phyloP scores from a whole-genome alignment of 1,140 invertebrate genomes.

The Philaenus spumarius region DNA sequence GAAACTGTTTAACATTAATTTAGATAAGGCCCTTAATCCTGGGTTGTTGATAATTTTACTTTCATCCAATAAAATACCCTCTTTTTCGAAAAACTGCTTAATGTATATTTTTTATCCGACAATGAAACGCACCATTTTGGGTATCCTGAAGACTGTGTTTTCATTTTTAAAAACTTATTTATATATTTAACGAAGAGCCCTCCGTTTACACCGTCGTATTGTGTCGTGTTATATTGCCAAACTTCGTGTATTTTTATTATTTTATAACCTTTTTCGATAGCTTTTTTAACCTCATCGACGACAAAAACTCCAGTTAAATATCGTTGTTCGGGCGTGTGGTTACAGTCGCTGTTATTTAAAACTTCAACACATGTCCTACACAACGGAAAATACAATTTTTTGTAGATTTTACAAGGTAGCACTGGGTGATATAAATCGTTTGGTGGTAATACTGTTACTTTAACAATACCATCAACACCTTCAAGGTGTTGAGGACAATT shows the following conservation, averaged over 20 bases:
- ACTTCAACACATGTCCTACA: conserved; percentile 28
- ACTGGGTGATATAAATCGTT: conserved; percentile 32
- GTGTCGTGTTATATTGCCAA: conserved; percentile 33
- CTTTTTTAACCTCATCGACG: conserved; percentile 35
- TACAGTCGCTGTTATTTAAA: conserved; percentile 15
- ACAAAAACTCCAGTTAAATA: conserved; percentile 37
- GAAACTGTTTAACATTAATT: conserved; percentile 37
- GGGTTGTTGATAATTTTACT: conserved; percentile 36
- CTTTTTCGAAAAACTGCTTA: conserved; percentile 31
- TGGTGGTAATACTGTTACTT: conserved; percentile 32
- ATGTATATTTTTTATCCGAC: conserved; percentile 34
- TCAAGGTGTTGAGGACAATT: too few relatives aligned
- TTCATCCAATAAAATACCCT: conserved; percentile 37
- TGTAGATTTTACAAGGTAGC: conserved; percentile 28
- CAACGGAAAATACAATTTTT: conserved; percentile 32
- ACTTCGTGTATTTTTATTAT: conserved; percentile 37
- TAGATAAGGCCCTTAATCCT: conserved; percentile 32
- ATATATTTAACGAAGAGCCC: conserved; percentile 34
- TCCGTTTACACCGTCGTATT: conserved; percentile 13
- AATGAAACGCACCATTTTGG: conserved; percentile 28
- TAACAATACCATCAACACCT: conserved; percentile 27
- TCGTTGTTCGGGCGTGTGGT: conserved; percentile 33
- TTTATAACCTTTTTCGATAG: conserved; percentile 35
- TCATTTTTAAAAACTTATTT: conserved; percentile 36
- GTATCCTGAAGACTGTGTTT: conserved; percentile 35